Evolutionary conservation across 2,888 invertebrate genomes (phyloP).

Genomic region (Julus scanicus): DNA sequence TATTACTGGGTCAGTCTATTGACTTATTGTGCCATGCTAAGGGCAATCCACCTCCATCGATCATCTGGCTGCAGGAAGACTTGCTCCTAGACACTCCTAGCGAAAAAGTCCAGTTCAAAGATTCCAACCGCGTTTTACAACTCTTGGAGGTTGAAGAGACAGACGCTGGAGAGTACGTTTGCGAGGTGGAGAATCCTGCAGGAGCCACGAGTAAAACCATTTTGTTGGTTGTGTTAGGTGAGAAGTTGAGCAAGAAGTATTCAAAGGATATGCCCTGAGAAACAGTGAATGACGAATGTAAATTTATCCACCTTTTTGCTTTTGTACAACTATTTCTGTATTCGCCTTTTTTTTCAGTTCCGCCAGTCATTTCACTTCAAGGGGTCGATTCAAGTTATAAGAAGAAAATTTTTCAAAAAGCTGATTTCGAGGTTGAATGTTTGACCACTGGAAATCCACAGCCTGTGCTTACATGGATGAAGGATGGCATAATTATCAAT

Average conservation of each 20-base stretch:
- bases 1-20: neutral
- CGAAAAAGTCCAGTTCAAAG: neutral
- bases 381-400: neutral
- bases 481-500: neutral
- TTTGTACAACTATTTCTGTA: neutral
- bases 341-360: neutral
- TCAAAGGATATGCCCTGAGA: too few relatives aligned
- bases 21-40: conserved; percentile 46
- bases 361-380: neutral
- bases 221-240: neutral
- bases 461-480: conserved; percentile 65
- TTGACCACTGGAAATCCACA: conserved; percentile 71
- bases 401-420: neutral
- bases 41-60: conserved; percentile 50
- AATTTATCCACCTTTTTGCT: neutral
- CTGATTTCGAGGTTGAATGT: conserved; percentile 58
- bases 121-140: neutral
- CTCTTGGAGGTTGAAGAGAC: neutral
- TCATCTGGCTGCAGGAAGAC: conserved; percentile 52
- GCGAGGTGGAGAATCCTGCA: conserved; percentile 49
- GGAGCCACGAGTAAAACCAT: conserved; percentile 63
- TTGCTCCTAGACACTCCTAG: neutral
- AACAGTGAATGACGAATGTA: too few relatives aligned
- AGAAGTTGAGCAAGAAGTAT: neutral
- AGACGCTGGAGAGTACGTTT: conserved; percentile 49